Conservation (phyloP, 2,888 invertebrate genomes). For the Hyposoter didymator region DNA sequence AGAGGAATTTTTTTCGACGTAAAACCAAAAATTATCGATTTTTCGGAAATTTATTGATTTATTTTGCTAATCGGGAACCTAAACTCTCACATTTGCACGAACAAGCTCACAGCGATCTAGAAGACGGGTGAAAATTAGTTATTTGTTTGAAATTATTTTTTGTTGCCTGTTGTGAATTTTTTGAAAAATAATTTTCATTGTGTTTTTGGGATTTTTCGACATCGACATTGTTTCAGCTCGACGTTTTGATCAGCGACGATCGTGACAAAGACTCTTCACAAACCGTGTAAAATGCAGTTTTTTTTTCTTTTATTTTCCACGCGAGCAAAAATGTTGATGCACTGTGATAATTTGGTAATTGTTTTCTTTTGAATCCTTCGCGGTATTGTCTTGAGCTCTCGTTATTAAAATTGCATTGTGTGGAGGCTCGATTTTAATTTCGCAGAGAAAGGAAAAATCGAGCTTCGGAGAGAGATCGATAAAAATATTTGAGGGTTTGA, state of each 20-base stretch:
- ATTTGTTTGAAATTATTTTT: background rate
- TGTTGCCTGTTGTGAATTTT: background rate
- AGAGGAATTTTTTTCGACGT: background rate
- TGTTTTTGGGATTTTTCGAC: background rate
- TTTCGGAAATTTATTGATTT: background rate
- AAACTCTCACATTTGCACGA: constrained; percentile 27
- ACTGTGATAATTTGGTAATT: background rate
- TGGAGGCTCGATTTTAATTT: constrained; percentile 39
- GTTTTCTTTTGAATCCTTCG: constrained; percentile 23
- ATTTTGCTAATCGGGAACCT: background rate
- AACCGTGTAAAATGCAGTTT: constrained; percentile 26
- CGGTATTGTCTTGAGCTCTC: constrained; percentile 64
- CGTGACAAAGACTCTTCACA: background rate
- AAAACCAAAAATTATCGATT: background rate
- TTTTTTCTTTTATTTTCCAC: background rate
- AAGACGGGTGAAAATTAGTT: constrained; percentile 31
- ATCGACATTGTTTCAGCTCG: background rate
- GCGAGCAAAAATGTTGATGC: background rate
- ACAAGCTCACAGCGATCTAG: constrained; percentile 51
- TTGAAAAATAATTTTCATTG: background rate
- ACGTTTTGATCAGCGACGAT: constrained; percentile 10
- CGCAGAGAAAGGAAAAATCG: constrained; percentile 35
- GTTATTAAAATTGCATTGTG: constrained; percentile 51
- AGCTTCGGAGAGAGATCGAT: constrained; percentile 54
- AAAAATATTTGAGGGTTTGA: constrained; percentile 49